Percentiles rank a stretch among this genome's conserved stretches.
These are phyloP conservation scores for Drosophila oshimai DNA, from an alignment of 1,140 invertebrate genomes.

Conservation along the genomic window DNA sequence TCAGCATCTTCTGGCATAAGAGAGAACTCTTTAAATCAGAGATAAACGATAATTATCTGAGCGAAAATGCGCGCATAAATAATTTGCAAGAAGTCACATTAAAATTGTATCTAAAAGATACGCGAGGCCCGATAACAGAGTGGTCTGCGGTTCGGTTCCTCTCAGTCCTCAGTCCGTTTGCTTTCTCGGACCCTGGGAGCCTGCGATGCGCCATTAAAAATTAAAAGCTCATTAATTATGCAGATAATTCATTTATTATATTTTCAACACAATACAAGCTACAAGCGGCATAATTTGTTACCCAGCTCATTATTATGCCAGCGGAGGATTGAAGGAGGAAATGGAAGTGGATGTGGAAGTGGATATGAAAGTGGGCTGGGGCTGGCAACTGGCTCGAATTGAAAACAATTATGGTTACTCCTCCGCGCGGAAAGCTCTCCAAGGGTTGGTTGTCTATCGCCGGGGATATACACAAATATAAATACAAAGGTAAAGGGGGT, in stretches of 20 bases:
- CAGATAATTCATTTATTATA: slow-evolving; percentile 82
- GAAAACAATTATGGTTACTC: slow-evolving; percentile 69
- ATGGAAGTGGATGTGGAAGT: too few relatives aligned
- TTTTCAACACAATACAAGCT: slow-evolving; percentile 70
- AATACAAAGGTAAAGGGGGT: not conserved
- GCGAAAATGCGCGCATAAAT: slow-evolving; percentile 81
- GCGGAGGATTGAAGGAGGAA: slow-evolving; percentile 4
- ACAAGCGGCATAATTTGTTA: slow-evolving; percentile 67
- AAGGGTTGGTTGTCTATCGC: slow-evolving; percentile 36
- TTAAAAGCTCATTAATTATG: slow-evolving; percentile 82
- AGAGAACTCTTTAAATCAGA: slow-evolving; percentile 76
- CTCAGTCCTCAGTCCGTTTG: slow-evolving; percentile 3
- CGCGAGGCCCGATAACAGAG: slow-evolving; percentile 60
- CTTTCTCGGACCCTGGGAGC: slow-evolving; percentile 39
- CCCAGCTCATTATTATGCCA: slow-evolving; percentile 67
- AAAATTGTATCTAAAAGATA: slow-evolving; percentile 82
- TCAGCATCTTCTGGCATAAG: slow-evolving; percentile 46
- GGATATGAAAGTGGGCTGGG: not conserved
- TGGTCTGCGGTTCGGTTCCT: not conserved
- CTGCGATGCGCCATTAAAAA: slow-evolving; percentile 73
- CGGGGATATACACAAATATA: not conserved
- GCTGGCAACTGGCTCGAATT: slow-evolving; percentile 64
- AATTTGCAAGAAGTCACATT: slow-evolving; percentile 82
- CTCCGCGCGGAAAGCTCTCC: slow-evolving; percentile 3
- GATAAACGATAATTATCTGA: slow-evolving; percentile 82